phyloP scores from a whole-genome alignment of 1,140 invertebrate species.

The Helicoverpa zea region DNA sequence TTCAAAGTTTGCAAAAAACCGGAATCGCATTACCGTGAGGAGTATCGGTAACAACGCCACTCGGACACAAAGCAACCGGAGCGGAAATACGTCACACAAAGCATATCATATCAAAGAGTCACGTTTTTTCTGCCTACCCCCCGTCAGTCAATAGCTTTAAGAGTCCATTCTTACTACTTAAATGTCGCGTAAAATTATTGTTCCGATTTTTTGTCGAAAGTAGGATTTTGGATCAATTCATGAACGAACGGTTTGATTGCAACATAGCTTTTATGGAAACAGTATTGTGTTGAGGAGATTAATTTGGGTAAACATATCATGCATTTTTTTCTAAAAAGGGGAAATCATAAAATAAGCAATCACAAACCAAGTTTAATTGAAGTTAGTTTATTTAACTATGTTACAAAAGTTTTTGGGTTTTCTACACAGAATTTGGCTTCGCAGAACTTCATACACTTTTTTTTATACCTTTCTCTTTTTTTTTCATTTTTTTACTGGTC shows the following conservation, averaged over 20 bases:
- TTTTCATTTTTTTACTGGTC: no score
- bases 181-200: slow-evolving; percentile 54
- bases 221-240: slow-evolving; percentile 34
- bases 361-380: no score
- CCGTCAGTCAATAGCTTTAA: slow-evolving; percentile 35
- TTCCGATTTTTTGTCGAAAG: slow-evolving; percentile 40
- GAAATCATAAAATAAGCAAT: no score
- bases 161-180: slow-evolving; percentile 56
- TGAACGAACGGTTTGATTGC: slow-evolving; percentile 40
- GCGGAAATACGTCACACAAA: slow-evolving; percentile 54
- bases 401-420: background rate
- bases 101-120: slow-evolving; percentile 44
- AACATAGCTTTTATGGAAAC: slow-evolving; percentile 12
- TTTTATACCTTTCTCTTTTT: no score
- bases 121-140: slow-evolving; percentile 50
- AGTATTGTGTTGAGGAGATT: slow-evolving; percentile 9
- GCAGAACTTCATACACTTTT: no score
- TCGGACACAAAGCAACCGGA: slow-evolving; percentile 46
- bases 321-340: no score
- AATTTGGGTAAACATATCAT: slow-evolving; percentile 18
- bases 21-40: slow-evolving; percentile 1
- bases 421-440: background rate
- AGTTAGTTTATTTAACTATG: background rate
- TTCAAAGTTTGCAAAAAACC: background rate
- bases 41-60: slow-evolving; percentile 27